Evolutionary conservation across 1,140 invertebrate genomes (phyloP).

Genomic region (Antheraea mylitta): DNA sequence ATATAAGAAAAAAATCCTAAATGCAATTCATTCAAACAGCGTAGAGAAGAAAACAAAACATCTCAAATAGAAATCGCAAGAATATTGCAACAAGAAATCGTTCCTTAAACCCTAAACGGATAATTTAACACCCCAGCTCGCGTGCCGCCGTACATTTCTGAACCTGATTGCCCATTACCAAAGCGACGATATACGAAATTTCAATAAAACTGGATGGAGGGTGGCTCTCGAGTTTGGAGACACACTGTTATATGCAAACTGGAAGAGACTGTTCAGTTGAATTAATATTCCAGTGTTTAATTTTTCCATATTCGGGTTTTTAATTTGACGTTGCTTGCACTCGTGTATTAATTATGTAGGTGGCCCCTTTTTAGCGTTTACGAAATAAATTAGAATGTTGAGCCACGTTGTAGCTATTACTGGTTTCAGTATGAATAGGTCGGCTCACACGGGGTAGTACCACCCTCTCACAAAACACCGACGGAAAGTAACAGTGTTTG

Average conservation of each 20-base stretch:
- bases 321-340: no score
- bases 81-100: conserved; percentile 13
- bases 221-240: conserved; percentile 1
- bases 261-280: background rate
- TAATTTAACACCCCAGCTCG: conserved; percentile 27
- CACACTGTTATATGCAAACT: background rate
- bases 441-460: no score
- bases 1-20: no score
- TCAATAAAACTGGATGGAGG: conserved; percentile 36
- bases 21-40: background rate
- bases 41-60: background rate
- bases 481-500: no score
- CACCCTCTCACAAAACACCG: no score
- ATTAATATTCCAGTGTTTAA: background rate
- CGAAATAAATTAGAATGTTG: no score
- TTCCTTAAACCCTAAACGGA: conserved; percentile 26
- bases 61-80: conserved; percentile 14
- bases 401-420: no score
- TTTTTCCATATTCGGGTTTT: no score
- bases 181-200: conserved; percentile 38
- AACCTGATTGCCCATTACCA: conserved; percentile 36
- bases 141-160: conserved; percentile 21
- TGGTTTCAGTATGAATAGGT: no score
- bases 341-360: no score
- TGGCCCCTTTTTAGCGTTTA: no score